phyloP scores from a whole-genome alignment of 2,113 vertebrate species.

The Xenopus laevis region DNA sequence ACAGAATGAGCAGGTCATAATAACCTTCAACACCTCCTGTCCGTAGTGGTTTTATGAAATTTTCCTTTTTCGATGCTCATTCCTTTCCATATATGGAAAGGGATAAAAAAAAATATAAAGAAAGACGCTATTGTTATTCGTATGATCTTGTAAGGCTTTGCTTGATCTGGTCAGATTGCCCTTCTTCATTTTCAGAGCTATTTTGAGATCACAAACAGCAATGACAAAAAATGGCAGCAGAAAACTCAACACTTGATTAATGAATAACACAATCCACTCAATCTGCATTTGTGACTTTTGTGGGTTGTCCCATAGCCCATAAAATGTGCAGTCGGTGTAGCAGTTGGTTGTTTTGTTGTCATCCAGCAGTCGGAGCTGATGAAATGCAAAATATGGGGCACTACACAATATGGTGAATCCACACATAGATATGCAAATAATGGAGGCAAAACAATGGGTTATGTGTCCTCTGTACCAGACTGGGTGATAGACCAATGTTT shows the following conservation, averaged over 20 bases:
- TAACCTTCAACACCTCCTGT: background rate
- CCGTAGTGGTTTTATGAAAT: background rate
- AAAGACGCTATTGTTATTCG: slow-evolving; percentile 66
- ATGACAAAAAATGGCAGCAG: slow-evolving; percentile 70
- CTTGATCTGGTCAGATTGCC: slow-evolving; percentile 64
- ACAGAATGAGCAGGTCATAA: slow-evolving; percentile 25
- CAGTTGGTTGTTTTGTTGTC: slow-evolving; percentile 38
- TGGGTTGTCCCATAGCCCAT: slow-evolving; percentile 24
- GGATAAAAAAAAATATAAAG: slow-evolving; percentile 77
- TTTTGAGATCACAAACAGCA: slow-evolving; percentile 64
- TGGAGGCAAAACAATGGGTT: slow-evolving; percentile 37
- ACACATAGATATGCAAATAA: slow-evolving; percentile 48
- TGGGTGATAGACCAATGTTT: slow-evolving; percentile 49
- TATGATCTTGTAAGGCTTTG: slow-evolving; percentile 78
- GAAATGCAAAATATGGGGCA: slow-evolving; percentile 49
- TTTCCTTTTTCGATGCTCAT: slow-evolving; percentile 32
- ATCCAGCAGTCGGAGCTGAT: slow-evolving; percentile 15
- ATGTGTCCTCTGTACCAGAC: slow-evolving; percentile 52
- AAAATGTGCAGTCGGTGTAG: slow-evolving; percentile 46
- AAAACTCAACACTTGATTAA: slow-evolving; percentile 61
- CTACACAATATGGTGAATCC: slow-evolving; percentile 40
- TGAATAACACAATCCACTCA: slow-evolving; percentile 38
- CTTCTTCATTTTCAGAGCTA: slow-evolving; percentile 64
- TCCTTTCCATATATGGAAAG: slow-evolving; percentile 64
- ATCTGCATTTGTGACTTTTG: background rate